These are phyloP conservation scores for Amiota mariae DNA, from an alignment of 2,888 invertebrate genomes.

Conservation along the genomic window DNA sequence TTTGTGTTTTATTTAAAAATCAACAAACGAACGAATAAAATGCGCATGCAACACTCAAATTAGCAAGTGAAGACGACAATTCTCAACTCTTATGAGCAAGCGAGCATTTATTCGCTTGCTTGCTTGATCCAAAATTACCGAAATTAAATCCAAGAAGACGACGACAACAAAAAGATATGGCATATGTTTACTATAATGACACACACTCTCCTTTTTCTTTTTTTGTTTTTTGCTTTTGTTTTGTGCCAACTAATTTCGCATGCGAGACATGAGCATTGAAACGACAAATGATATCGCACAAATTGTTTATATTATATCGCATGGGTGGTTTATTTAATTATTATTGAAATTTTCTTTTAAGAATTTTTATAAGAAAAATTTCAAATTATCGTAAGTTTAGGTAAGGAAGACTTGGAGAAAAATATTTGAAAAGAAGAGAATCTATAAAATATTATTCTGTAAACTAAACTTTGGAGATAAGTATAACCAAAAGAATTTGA, in stretches of 20 bases:
- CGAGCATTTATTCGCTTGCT: neutral
- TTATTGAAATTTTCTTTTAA: too few species aligned
- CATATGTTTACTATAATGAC: slow-evolving; percentile 21
- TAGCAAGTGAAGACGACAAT: slow-evolving; percentile 35
- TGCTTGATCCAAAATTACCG: neutral
- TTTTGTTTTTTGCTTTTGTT: too few species aligned
- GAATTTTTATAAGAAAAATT: too few species aligned
- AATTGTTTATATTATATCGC: slow-evolving; percentile 22
- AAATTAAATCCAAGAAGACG: neutral
- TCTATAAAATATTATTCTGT: too few species aligned
- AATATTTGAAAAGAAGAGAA: too few species aligned
- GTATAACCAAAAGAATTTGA: too few species aligned
- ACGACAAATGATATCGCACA: slow-evolving; percentile 56
- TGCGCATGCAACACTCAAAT: slow-evolving; percentile 24
- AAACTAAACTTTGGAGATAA: too few species aligned
- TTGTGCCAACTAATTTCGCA: slow-evolving; percentile 50
- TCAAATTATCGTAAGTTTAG: too few species aligned
- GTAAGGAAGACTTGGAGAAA: too few species aligned
- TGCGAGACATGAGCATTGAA: slow-evolving; percentile 52
- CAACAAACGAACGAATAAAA: slow-evolving; percentile 10
- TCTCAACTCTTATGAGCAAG: slow-evolving; percentile 5
- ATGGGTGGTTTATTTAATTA: slow-evolving; percentile 6
- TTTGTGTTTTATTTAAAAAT: slow-evolving; percentile 40
- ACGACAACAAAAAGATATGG: slow-evolving; percentile 18
- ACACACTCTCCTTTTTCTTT: neutral